A percentile compares a stretch with the other conserved stretches of the same genome.
Conservation (phyloP, 2,888 invertebrate species). For the Cacoxenus indagator region DNA sequence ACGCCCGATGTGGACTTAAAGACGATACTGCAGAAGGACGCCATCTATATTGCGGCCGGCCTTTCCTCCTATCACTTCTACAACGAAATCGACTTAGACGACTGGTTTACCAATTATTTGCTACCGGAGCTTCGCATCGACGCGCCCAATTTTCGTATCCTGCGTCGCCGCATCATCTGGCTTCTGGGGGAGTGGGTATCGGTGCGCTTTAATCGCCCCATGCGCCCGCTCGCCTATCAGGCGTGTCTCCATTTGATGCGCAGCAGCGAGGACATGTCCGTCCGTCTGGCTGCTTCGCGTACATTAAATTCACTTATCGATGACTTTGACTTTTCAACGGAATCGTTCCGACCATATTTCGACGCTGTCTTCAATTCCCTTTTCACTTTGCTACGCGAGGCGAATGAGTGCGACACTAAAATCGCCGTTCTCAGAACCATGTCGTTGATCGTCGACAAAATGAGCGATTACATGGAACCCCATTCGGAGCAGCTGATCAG, state of each 20-base stretch:
- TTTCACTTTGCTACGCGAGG: constrained; percentile 87
- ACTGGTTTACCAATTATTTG: constrained; percentile 89
- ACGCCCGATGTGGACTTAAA: constrained; percentile 80
- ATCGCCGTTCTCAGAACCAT: constrained; percentile 93
- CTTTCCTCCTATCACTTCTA: constrained; percentile 90
- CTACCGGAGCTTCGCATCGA: constrained; percentile 86
- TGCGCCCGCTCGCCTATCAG: constrained; percentile 86
- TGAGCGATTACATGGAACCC: constrained; percentile 79
- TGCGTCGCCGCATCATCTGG: constrained; percentile 87
- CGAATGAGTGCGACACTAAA: constrained; percentile 93
- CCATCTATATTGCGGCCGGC: constrained; percentile 93
- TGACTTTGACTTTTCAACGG: constrained; percentile 91
- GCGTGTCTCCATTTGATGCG: constrained; percentile 81
- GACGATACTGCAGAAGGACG: constrained; percentile 89
- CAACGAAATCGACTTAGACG: constrained; percentile 94
- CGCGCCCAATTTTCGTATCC: constrained; percentile 86
- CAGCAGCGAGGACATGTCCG: constrained; percentile 87
- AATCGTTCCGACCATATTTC: constrained; percentile 87
- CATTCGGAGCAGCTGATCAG: constrained; percentile 80
- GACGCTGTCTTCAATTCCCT: constrained; percentile 83
- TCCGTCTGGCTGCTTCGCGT: constrained; percentile 87
- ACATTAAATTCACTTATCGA: constrained; percentile 88
- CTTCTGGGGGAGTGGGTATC: constrained; percentile 81
- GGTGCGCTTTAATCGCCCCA: constrained; percentile 84
- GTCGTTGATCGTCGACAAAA: constrained; percentile 89